Evolutionary conservation across 2,113 vertebrate species (phyloP).

Genomic region (Microcebus lehilahytsara): DNA sequence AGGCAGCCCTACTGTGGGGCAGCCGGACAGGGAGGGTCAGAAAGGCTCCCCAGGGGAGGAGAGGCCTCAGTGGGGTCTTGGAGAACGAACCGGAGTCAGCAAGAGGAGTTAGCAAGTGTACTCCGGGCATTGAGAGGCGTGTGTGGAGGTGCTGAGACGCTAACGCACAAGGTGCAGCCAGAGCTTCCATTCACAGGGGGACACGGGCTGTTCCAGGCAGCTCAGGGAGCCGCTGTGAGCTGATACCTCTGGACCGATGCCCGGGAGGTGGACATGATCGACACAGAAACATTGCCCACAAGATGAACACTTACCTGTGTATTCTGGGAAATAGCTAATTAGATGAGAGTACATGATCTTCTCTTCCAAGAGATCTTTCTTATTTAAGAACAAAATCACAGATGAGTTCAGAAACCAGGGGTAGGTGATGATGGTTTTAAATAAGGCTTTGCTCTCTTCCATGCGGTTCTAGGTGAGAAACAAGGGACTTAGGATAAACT

Average conservation of each 20-base stretch:
- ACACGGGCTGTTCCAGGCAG: neutral
- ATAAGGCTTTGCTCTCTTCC: slow-evolving; percentile 91
- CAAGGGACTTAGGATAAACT: neutral
- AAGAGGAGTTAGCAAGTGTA: neutral
- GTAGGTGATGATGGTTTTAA: slow-evolving; percentile 89
- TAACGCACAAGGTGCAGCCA: neutral
- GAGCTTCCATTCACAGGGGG: neutral
- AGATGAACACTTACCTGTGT: slow-evolving; percentile 81
- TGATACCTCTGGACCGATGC: too few species aligned
- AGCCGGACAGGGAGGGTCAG: neutral
- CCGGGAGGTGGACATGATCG: accelerated
- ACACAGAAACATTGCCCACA: neutral
- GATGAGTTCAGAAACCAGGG: slow-evolving; percentile 91
- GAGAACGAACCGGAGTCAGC: neutral
- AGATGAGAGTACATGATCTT: slow-evolving; percentile 91
- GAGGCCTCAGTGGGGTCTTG: neutral
- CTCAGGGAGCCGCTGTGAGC: neutral
- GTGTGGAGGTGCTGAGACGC: neutral
- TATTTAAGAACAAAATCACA: slow-evolving; percentile 93
- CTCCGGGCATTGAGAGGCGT: neutral
- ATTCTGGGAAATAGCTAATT: slow-evolving; percentile 89
- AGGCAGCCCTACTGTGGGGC: neutral
- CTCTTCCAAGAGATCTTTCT: slow-evolving; percentile 91
- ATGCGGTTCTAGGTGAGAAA: slow-evolving; percentile 88
- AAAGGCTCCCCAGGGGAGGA: neutral